Base-by-base conservation (phyloP, 1,140 invertebrate genomes). In the Trachelipus rathkii region DNA sequence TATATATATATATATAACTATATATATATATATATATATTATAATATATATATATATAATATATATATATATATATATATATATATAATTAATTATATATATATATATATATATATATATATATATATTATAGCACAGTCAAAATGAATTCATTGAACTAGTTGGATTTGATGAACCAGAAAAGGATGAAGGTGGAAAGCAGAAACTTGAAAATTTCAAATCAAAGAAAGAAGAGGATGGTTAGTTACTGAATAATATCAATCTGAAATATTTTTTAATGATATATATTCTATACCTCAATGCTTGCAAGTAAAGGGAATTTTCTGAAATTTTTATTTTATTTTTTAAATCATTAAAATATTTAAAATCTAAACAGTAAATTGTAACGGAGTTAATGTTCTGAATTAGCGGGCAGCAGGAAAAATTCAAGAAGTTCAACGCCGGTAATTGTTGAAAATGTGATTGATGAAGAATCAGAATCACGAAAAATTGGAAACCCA, bases 101-200 rank as follows among this genome's bases (percentile, higher is more conserved):
- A 33, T 33, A 33, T 33, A 33, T 33, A 33, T 33, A 33, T 33
- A 33, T 33, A 33, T 33, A 33, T 33, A 33, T 33, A 33, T 33
- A 33, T 33, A 33, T 33, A 33, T 33, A 33, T 33, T 33, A 33
- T 33, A 33, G 6, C 76, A 43, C 74, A 81, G 79, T 44, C 79
- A 81, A 74, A 81, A 81, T 78, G 79, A 81, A 53, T 81, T 72
- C 75, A 81, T 81, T 60, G 79, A 81, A 74, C 75, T 81, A 33
- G 79, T 81, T 76, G 79, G 79, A 19, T 81, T 81, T 76, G 79
- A 81, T 72, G 79, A 78, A 33, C 75, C 76, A 21, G 71, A 74
- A 68, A 74, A 44, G 77, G 75, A 68, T 74, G 74, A 13, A 71
- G 74, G 0, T 71, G 77, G 24, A 15, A 60, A 60, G 50, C 50